Conservation (phyloP, 2,888 invertebrate genomes). For the Drosophila suboccidentalis region DNA sequence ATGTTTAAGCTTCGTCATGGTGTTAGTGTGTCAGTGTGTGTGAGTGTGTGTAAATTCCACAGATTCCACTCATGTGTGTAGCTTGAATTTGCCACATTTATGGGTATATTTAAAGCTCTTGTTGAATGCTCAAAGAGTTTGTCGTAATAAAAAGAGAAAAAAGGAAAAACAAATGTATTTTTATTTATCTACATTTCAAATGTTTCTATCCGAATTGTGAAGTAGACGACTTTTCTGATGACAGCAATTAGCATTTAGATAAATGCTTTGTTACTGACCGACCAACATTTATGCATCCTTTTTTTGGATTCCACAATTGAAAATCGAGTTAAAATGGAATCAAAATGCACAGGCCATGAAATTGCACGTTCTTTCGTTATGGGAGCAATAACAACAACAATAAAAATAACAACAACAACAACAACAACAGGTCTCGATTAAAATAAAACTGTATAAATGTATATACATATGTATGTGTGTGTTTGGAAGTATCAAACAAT, state of each 20-base stretch:
- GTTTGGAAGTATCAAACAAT: conserved; percentile 69
- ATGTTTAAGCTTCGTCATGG: conserved; percentile 31
- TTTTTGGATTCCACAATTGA: conserved; percentile 34
- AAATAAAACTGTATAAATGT: conserved; percentile 48
- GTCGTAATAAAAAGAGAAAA: not conserved
- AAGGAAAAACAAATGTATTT: conserved; percentile 7
- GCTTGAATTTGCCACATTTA: conserved; percentile 36
- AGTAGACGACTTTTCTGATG: conserved; percentile 31
- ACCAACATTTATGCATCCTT: conserved; percentile 14
- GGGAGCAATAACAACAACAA: conserved; percentile 14
- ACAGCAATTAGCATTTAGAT: conserved; percentile 70
- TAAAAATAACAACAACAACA: conserved; percentile 43
- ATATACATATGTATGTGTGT: conserved; percentile 10
- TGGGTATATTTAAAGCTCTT: conserved; percentile 49
- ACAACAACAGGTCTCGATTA: conserved; percentile 63
- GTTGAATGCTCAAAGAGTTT: conserved; percentile 23
- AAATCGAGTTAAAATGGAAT: conserved; percentile 18
- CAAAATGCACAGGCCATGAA: conserved; percentile 58
- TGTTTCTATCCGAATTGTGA: conserved; percentile 11
- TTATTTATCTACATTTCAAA: conserved; percentile 1
- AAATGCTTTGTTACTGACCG: conserved; percentile 48
- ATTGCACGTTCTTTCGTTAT: conserved; percentile 36
- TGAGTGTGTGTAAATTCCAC: conserved; percentile 38
- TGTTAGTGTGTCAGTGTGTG: conserved; percentile 25
- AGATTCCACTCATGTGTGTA: conserved; percentile 32